Conservation (phyloP, 2,113 vertebrate species). For the Sebastes schlegelii region DNA sequence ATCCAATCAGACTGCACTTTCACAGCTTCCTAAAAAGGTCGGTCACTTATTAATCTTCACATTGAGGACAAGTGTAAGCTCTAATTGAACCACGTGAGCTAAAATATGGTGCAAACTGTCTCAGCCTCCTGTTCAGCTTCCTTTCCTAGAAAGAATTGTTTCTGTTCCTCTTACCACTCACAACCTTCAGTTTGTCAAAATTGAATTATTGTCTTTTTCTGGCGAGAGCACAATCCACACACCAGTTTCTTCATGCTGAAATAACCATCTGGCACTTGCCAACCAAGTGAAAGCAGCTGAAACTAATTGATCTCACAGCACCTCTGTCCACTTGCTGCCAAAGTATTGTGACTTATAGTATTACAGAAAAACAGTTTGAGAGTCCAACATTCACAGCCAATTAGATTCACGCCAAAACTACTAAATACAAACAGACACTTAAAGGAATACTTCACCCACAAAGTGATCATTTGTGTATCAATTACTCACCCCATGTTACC, state of each 20-base stretch:
- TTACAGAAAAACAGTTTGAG: slow-evolving; percentile 11
- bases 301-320: slow-evolving; percentile 55
- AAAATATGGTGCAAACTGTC: not conserved
- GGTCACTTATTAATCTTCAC: slow-evolving; percentile 8
- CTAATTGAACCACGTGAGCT: not conserved
- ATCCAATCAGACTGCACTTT: slow-evolving; percentile 92
- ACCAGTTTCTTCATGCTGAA: slow-evolving; percentile 42
- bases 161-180: not conserved
- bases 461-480: too few species aligned
- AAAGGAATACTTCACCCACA: not conserved
- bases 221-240: slow-evolving; percentile 30
- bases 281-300: not conserved
- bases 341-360: slow-evolving; percentile 24
- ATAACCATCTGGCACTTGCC: slow-evolving; percentile 47
- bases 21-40: slow-evolving; percentile 92
- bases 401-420: slow-evolving; percentile 10
- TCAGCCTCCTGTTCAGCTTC: not conserved
- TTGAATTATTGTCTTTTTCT: slow-evolving; percentile 29
- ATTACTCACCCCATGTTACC: too few species aligned
- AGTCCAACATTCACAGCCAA: slow-evolving; percentile 1
- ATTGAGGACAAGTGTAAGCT: not conserved
- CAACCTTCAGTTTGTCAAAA: slow-evolving; percentile 10
- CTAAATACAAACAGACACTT: slow-evolving; percentile 9
- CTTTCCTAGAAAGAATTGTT: not conserved
- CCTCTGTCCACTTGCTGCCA: slow-evolving; percentile 44